Base-by-base conservation (phyloP, 2,797 vertebrate genomes). In the Tapirus indicus region DNA sequence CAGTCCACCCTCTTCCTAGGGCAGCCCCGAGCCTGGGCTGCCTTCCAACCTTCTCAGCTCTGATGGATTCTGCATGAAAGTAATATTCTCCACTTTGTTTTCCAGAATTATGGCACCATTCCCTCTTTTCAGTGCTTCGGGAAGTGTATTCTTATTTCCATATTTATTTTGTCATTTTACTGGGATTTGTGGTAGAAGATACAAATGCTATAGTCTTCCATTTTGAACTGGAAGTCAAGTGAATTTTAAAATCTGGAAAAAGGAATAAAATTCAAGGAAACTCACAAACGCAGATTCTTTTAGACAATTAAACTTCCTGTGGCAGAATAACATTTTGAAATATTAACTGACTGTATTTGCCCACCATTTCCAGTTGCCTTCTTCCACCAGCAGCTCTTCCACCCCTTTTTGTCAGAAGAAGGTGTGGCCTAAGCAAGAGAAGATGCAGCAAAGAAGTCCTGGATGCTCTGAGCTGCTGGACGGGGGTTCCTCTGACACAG, bases 21-120 rank as follows among this genome's bases (percentile, higher is more conserved):
- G 23, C 35, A 1, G 35, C 23, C 56, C 32, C 4, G 7, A 12
- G 16, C 32, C 29, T 5, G 2, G 27, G 29, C 78, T 23, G 41
- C 11, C 1, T 17, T 35, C 49, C 11, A 6, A 7, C 29, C 54
- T 29, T 8, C 35, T 66, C 13, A 0, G 16, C 18, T 52, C 20
- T 1, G 54, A 0, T 7, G 71, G n/a, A 2, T 2, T 41, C 60
- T 38, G 17, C 7, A 0, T 2, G 0, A 0, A 9, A 2, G n/a
- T 10, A 5, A 23, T 7, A 4, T 32, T 14, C 11, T 25, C 56
- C 6, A 1, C 71, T 21, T 41, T 20, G 5, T 29, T 77, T 58
- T 16, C 25, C 44, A 12, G 60, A n/a, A 12, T 2, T 3, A 18
- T 0, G 14, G 29, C 3, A 4, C 25, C 0, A 1, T 6, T 27